phyloP scores from a whole-genome alignment of 2,888 invertebrate genomes.

The Caradrina clavipalpis region DNA sequence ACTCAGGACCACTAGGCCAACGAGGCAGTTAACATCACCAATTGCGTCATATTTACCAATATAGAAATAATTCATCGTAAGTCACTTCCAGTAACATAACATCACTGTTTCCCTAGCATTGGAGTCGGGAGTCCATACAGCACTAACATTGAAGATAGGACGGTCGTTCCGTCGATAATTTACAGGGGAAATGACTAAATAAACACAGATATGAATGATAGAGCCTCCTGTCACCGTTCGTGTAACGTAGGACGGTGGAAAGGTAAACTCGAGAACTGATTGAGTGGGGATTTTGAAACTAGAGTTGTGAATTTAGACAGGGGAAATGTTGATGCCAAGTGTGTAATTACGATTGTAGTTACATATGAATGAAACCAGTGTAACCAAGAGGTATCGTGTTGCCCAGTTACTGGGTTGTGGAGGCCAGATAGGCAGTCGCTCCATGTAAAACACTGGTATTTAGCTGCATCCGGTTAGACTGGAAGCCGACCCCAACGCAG shows the following conservation, averaged over 20 bases:
- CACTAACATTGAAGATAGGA: slow-evolving; percentile 75
- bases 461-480: too few species aligned
- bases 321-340: not conserved
- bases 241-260: slow-evolving; percentile 21
- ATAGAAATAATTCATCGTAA: not conserved
- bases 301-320: slow-evolving; percentile 18
- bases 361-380: not conserved
- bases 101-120: slow-evolving; percentile 55
- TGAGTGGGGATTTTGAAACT: slow-evolving; percentile 37
- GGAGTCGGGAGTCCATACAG: slow-evolving; percentile 67
- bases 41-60: not conserved
- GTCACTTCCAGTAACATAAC: slow-evolving; percentile 59
- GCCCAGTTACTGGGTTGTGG: too few species aligned
- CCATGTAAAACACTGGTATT: too few species aligned
- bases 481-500: too few species aligned
- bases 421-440: too few species aligned
- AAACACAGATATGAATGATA: slow-evolving; percentile 77
- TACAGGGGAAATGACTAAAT: slow-evolving; percentile 79
- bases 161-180: slow-evolving; percentile 75
- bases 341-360: slow-evolving; percentile 2
- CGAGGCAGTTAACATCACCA: not conserved
- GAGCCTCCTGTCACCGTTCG: slow-evolving; percentile 59
- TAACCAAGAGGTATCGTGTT: too few species aligned
- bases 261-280: slow-evolving; percentile 36
- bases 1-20: too few species aligned